Evolutionary conservation across 1,140 invertebrate genomes (phyloP), one percentile per base, ranked within the genome.

Genomic region (Cydia amplana): DNA sequence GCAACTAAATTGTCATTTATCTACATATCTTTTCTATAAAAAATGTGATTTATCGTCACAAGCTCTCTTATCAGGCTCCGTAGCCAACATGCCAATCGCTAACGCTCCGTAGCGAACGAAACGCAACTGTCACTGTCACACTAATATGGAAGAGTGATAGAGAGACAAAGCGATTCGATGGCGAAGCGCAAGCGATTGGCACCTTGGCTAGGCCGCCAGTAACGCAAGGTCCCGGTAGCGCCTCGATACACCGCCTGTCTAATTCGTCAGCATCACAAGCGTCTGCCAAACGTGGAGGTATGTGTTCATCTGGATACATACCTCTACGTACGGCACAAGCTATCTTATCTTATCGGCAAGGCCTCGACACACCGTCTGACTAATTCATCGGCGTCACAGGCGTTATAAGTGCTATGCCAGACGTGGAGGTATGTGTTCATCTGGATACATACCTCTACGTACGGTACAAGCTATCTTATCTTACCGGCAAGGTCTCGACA

Each of bases 401-500:
- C 75, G 0, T 92, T 83, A 1, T n/a, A n/a, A n/a, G 92, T 82
- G 46, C 92, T 83, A 64, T 93, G 78, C 95, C 95, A 95, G 0
- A 95, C 76, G 76, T 94, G 95, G 2, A 32, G 32, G 32, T 0
- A n/a, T n/a, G 94, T 95, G 82, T 95, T 95, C 91, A 96, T 93
- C 70, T 95, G 93, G 32, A 25, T 40, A 4, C 1, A 40, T 40
- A 7, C 36, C 9, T 40, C 36, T 10, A 40, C 25, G 25, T 25
- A 25, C 9, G 36, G 36, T 12, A 43, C 40, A 43, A n/a, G 14
- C 49, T 12, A 1, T n/a, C 32, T 32, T 65, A 60, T 77, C 75
- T 78, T 80, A 94, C 93, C 77, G 91, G 87, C 36, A 94, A 79
- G 6, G 89, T 87, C 80, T 94, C 93, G 0, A 82, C 43, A 23